Percentiles rank a stretch among this genome's conserved stretches.
These are phyloP conservation scores for Noctua pronuba DNA, from an alignment of 2,888 invertebrate species.

Conservation along the genomic window DNA sequence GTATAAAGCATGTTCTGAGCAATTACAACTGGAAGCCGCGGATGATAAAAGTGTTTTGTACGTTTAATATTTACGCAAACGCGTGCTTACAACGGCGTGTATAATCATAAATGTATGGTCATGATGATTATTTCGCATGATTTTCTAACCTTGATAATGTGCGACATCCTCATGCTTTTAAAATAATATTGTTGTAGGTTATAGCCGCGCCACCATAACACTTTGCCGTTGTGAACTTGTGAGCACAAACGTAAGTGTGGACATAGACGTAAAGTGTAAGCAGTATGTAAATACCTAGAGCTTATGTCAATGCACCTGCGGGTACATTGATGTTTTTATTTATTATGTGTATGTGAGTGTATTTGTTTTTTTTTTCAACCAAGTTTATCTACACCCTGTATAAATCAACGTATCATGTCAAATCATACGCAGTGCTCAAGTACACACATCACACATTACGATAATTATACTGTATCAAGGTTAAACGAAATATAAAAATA, in stretches of 20 bases:
- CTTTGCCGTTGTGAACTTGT: conserved; percentile 25
- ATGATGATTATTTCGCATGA: conserved; percentile 33
- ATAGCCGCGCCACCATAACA: background rate
- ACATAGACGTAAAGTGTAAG: conserved; percentile 8
- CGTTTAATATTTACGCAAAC: conserved; percentile 40
- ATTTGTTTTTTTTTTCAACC: background rate
- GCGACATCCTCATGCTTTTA: conserved; percentile 19
- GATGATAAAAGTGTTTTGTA: conserved; percentile 27
- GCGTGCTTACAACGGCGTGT: conserved; percentile 13
- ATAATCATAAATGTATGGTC: conserved; percentile 25
- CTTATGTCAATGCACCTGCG: conserved; percentile 35
- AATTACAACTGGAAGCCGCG: conserved; percentile 35
- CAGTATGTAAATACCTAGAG: conserved; percentile 34
- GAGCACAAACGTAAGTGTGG: conserved; percentile 21
- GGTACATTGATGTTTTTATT: conserved; percentile 10
- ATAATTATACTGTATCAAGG: conserved; percentile 37
- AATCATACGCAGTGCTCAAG: conserved; percentile 1
- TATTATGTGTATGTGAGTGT: conserved; percentile 8
- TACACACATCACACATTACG: background rate
- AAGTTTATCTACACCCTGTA: background rate
- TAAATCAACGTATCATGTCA: conserved; percentile 15
- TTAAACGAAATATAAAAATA: conserved; percentile 12
- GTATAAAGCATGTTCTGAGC: conserved; percentile 38
- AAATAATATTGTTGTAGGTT: conserved; percentile 22
- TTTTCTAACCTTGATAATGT: conserved; percentile 35